Base-by-base conservation (phyloP, 2,113 vertebrate genomes). In the Chamaea fasciata region DNA sequence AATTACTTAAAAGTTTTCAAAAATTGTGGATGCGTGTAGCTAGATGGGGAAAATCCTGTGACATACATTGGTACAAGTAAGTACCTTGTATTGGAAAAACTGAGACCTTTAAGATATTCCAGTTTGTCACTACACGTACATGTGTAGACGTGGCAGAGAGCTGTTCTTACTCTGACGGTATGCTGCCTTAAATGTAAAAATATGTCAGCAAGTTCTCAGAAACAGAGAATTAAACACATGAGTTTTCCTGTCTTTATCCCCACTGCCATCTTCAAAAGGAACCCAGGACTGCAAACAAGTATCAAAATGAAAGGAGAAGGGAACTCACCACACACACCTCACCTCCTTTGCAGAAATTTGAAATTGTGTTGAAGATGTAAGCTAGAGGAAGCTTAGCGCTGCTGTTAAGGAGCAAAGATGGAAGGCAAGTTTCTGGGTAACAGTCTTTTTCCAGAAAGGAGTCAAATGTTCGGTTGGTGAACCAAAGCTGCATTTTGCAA, bases 291-390 rank as follows among this genome's bases (percentile, higher is more conserved):
- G 27, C 55, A 81, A 87, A 44, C 20, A 55, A 83, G 14, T 23
- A 70, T 15, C 3, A 15, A 69, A 91, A 85, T 42, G 23, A 82
- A 78, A 53, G 31, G 39, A 53, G 65, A 87, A 44, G 37, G 11
- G 33, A 73, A 60, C 35, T 37, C 0, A 0, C 13, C 39, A 20
- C 44, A 6, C 7, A n/a, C 24, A 1, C 8, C 5, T 4, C 6
- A 22, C 5, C 14, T 35, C 16, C 17, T 23, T 39, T 53, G 23
- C 13, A 65, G n/a, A 70, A 74, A 46, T 46, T 35, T 62, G 31
- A 70, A 64, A 42, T 23, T 17, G 3, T 55, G 23, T 64, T 85
- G 30, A 73, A 74, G 22, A 6, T 74, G 39, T 60, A 50, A 44
- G 30, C 69, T 7, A 60, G 39, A 56, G 20, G 31, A 52, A 55